phyloP scores from a whole-genome alignment of 64 coral and sea anemone genomes.

The Pocillopora damicornis region DNA sequence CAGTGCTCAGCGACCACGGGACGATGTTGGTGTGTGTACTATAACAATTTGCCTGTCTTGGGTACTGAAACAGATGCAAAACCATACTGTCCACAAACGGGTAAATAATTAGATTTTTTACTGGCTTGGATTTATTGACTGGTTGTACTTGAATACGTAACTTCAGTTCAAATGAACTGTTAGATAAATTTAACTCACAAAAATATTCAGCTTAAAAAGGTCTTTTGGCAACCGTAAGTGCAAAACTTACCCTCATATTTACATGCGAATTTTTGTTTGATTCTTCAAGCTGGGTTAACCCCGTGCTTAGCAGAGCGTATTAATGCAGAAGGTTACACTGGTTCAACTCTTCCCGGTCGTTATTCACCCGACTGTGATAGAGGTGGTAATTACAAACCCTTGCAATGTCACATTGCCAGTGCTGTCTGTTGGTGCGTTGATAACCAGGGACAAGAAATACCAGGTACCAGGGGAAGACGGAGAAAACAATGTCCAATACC shows the following conservation, averaged over 20 bases:
- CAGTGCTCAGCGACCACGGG: conserved; percentile 68
- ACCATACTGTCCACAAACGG: conserved; percentile 70
- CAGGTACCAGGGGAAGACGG: conserved; percentile 41
- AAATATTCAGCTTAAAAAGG: no score
- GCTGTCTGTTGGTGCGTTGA: conserved; percentile 61
- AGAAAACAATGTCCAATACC: conserved; percentile 14
- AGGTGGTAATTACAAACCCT: conserved; percentile 43
- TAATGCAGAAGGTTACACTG: conserved; percentile 28
- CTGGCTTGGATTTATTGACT: not conserved
- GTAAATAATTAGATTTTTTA: not conserved
- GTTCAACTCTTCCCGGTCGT: conserved; percentile 37
- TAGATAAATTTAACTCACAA: no score
- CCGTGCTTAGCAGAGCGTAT: conserved; percentile 66
- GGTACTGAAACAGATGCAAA: conserved; percentile 58
- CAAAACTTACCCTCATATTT: not conserved
- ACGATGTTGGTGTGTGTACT: conserved; percentile 87
- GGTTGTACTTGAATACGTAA: not conserved
- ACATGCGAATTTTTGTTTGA: not conserved
- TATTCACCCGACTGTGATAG: conserved; percentile 48
- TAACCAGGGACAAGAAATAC: conserved; percentile 53
- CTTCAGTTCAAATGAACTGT: not conserved
- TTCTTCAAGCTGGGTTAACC: conserved; percentile 73
- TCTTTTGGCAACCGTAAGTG: no score
- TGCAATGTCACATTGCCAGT: conserved; percentile 35
- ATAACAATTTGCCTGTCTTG: conserved; percentile 50